A percentile compares a stretch with the other conserved stretches of the same genome.
Evolutionary conservation across 2,797 vertebrate genomes (phyloP).

Genomic region (Alca torda): DNA sequence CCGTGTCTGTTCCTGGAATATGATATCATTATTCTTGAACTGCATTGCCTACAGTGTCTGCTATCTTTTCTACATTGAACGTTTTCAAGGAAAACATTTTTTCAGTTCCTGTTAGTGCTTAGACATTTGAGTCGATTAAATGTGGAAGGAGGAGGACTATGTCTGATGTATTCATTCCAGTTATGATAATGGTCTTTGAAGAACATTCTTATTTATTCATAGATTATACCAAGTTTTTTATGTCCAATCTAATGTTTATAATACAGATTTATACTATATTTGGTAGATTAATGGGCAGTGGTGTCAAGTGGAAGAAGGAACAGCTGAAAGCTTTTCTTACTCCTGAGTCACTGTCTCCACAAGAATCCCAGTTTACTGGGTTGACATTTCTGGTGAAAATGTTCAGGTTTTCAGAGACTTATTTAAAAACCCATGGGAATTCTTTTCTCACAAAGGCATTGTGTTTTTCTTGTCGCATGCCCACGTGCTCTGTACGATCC

Average conservation of each 20-base stretch:
- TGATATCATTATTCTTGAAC: constrained; percentile 19
- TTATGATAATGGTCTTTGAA: neutral
- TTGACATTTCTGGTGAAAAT: neutral
- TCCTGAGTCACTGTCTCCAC: neutral
- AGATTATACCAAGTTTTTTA: neutral
- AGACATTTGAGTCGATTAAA: neutral
- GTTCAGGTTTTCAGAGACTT: neutral
- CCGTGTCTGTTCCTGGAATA: constrained; percentile 33
- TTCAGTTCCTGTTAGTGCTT: neutral
- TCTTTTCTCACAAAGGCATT: neutral
- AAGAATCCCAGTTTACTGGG: neutral
- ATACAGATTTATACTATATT: neutral
- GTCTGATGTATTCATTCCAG: neutral
- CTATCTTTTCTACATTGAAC: neutral
- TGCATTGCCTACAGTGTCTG: neutral
- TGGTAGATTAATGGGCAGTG: neutral
- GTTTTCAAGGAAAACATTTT: neutral
- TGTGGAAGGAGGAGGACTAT: neutral
- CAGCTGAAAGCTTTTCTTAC: neutral
- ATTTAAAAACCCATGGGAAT: neutral
- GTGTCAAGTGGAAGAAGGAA: neutral
- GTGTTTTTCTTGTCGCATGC: neutral
- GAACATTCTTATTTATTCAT: neutral
- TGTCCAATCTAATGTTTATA: neutral
- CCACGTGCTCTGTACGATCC: neutral